Conservation (phyloP, 2,888 invertebrate species). For the Kuschelorhynchus macadamiae region DNA sequence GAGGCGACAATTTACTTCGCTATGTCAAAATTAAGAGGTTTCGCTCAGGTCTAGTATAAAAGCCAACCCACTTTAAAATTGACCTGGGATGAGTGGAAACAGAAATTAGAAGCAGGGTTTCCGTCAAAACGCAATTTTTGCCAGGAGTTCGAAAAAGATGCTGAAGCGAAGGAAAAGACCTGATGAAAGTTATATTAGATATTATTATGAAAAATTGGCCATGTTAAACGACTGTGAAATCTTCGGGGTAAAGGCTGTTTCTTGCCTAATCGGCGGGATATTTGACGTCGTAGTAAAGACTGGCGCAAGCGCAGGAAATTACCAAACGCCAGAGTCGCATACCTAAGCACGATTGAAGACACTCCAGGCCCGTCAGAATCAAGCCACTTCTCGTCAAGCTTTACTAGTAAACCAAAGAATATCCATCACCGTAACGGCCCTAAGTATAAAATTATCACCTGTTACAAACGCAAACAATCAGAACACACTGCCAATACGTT, state of each 20-base stretch:
- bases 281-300: constrained; percentile 39
- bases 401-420: too few relatives aligned
- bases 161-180: constrained; percentile 43
- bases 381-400: too few relatives aligned
- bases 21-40: constrained; percentile 43
- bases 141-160: constrained; percentile 42
- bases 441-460: too few relatives aligned
- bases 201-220: constrained; percentile 51
- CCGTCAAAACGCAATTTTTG: constrained; percentile 44
- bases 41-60: constrained; percentile 53
- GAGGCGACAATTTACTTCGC: constrained; percentile 51
- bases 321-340: too few relatives aligned
- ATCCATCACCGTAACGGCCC: too few relatives aligned
- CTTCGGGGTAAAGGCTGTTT: constrained; percentile 13
- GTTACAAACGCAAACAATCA: too few relatives aligned
- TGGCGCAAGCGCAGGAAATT: too few relatives aligned
- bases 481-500: too few relatives aligned
- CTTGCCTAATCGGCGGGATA: neutral
- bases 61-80: constrained; percentile 46
- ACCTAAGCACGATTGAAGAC: too few relatives aligned
- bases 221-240: constrained; percentile 50
- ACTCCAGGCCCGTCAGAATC: too few relatives aligned
- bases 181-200: constrained; percentile 48
- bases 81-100: constrained; percentile 53
- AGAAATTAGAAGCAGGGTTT: constrained; percentile 44